Evolutionary conservation across 2,888 invertebrate genomes (phyloP).

Genomic region (Gandaritis pyraliata): DNA sequence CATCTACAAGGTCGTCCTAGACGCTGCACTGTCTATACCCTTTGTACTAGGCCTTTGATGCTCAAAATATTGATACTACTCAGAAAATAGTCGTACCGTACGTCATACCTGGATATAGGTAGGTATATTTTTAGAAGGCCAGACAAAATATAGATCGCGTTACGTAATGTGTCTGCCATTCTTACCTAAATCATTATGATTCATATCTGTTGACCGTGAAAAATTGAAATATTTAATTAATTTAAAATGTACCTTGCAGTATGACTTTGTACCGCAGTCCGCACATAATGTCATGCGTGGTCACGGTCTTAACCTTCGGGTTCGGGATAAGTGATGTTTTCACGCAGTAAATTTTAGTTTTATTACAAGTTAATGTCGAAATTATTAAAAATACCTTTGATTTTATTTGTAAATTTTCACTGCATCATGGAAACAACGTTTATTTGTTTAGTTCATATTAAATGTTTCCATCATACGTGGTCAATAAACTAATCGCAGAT

Average conservation of each 20-base stretch:
- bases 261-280: conserved; percentile 44
- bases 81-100: no score
- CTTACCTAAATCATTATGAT: conserved; percentile 11
- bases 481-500: conserved; percentile 27
- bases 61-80: conserved; percentile 14
- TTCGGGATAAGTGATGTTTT: conserved; percentile 35
- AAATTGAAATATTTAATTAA: conserved; percentile 13
- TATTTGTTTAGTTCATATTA: conserved; percentile 12
- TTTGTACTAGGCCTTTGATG: conserved; percentile 35
- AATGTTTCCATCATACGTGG: conserved; percentile 26
- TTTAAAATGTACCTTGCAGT: conserved; percentile 44
- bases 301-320: conserved; percentile 48
- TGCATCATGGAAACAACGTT: no score
- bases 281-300: conserved; percentile 65
- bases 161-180: neutral
- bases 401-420: neutral
- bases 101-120: conserved; percentile 13
- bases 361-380: neutral
- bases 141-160: conserved; percentile 1
- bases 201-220: conserved; percentile 2
- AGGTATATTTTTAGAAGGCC: conserved; percentile 18
- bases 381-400: conserved; percentile 4
- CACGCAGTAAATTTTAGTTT: conserved; percentile 20
- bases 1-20: conserved; percentile 72
- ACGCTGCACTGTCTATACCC: conserved; percentile 53